Evolutionary conservation across 2,888 invertebrate species (phyloP).

Genomic region (Phania funesta): DNA sequence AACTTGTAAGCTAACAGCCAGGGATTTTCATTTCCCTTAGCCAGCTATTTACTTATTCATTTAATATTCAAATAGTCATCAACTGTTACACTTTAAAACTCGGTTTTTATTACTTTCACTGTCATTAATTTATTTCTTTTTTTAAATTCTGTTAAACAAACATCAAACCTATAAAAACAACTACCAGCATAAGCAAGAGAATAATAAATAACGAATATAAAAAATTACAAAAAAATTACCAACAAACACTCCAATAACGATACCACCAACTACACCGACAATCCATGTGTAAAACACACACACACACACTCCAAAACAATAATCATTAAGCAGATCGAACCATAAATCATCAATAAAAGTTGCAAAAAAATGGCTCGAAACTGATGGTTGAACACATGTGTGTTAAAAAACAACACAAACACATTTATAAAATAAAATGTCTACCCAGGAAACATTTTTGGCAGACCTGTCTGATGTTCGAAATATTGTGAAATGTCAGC

Average conservation of each 20-base stretch:
- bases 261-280: background rate
- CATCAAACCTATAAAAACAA: background rate
- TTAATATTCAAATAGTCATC: background rate
- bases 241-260: background rate
- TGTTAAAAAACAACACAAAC: background rate
- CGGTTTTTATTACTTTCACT: background rate
- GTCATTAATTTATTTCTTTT: background rate
- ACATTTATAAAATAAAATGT: background rate
- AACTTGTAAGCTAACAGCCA: no score
- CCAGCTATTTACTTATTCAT: background rate
- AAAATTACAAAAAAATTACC: background rate
- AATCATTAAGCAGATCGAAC: constrained; percentile 3
- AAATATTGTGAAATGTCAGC: no score
- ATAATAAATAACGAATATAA: background rate
- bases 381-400: background rate
- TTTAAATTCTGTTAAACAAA: background rate
- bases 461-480: no score
- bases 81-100: background rate
- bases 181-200: background rate
- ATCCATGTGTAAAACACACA: background rate
- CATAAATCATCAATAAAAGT: constrained; percentile 38
- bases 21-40: no score
- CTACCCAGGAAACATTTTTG: no score
- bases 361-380: background rate
- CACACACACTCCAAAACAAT: background rate